Base-by-base conservation (phyloP, 2,113 vertebrate genomes). In the Dicrurus megarhynchus region DNA sequence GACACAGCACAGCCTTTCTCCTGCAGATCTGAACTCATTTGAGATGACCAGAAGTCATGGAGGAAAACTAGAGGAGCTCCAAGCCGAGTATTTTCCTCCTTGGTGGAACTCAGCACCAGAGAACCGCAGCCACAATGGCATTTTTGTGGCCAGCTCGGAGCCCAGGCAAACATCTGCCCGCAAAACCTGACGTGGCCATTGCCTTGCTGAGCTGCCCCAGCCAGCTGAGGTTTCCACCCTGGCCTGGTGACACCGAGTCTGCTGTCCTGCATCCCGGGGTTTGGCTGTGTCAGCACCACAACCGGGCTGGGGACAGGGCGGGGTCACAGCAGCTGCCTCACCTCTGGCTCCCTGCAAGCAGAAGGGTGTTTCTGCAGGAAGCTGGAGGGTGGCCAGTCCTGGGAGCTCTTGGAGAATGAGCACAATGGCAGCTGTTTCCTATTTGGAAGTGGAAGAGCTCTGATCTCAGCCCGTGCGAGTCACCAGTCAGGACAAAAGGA, bases 381-480 rank as follows among this genome's bases (percentile, higher is more conserved):
- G 70, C 75, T 94, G 95, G 95, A 94, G 63, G 28, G 15, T 46
- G n/a, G 84, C 87, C 94, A 96, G 82, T 46, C n/a, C 78, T 65
- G 49, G 89, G 35, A 89, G 78, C 57, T 87, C 71, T 20, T 47
- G 75, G 70, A 91, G 82, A 89, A 63, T 0, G 42, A 79, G 46
- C 8, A 23, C 59, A 52, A 55, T 20, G 33, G 84, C 91, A 97
- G 91, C 93, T 96, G 94, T 84, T 96, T 96, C 84, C 94, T 88
- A 41, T 89, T n/a, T 90, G 81, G 78, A 95, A 75, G 74, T 61
- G 39, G 69, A 87, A 83, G 53, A 46, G 19, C 42, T 93, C 87
- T 69, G 74, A 77, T 63, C 75, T 85, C 91, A 88, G 42, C 27
- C 52, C 9, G 1, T 21, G 46, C 3, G 0, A 87, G 76, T 28